A percentile compares a stretch with the other conserved stretches of the same genome.
phyloP scores from a whole-genome alignment of 2,797 vertebrate genomes.

The Phrynocephalus vlangalii region DNA sequence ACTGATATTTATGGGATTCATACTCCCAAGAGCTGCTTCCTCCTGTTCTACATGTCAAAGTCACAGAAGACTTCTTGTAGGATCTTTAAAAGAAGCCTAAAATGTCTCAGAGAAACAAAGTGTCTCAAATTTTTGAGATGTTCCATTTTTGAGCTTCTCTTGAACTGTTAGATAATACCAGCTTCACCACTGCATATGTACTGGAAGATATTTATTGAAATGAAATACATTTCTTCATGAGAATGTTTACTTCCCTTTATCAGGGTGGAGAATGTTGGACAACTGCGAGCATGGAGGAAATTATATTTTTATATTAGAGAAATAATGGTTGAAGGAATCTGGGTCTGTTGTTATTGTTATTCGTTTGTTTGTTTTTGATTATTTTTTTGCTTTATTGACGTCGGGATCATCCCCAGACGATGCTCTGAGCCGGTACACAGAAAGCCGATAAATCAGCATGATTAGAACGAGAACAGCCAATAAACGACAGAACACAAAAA shows the following conservation, averaged over 20 bases:
- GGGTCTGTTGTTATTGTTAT: neutral
- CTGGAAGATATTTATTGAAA: neutral
- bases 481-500: too few relatives aligned
- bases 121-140: neutral
- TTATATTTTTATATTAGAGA: neutral
- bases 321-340: neutral
- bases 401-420: too few relatives aligned
- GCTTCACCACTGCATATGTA: neutral
- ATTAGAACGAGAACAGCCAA: too few relatives aligned
- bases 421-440: too few relatives aligned
- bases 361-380: too few relatives aligned
- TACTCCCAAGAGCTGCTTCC: too few relatives aligned
- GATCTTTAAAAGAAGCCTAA: neutral
- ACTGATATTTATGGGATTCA: too few relatives aligned
- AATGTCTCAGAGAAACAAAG: neutral
- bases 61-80: neutral
- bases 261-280: neutral
- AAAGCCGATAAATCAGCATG: too few relatives aligned
- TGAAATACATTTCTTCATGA: neutral
- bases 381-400: too few relatives aligned
- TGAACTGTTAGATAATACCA: neutral
- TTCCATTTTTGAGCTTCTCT: neutral
- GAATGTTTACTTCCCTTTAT: neutral
- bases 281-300: neutral
- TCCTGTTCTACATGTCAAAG: constrained; percentile 18